Evolutionary conservation across 1,140 invertebrate species (phyloP), one percentile per base, ranked within the genome.

Genomic region (Conus betulinus): DNA sequence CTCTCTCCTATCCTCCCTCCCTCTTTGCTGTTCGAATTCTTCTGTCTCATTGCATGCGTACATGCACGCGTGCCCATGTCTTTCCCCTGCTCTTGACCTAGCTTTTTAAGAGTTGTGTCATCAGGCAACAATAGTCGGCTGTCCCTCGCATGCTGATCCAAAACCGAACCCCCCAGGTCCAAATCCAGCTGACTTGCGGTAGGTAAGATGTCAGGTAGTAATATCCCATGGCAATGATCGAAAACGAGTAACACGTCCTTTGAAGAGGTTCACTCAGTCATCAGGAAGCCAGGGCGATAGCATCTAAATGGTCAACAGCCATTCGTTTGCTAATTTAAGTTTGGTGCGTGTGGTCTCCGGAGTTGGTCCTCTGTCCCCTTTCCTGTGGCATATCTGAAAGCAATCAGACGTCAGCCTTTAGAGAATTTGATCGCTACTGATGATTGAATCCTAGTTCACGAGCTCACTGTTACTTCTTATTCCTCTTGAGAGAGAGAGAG

Each of bases 1-100:
- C 83, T 84, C 55, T 60, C 55, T 84, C 57, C 57, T 23, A 23
- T 27, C 23, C 83, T 84, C 60, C 27, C 60, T 84, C 83, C 57
- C 60, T 60, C 55, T 84, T 53, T 84, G 13, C n/a, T 17, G 39
- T 39, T 39, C 39, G 39, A 39, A 39, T 39, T 39, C 39, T 39
- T 39, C 39, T 39, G 39, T 39, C 39, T 39, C 39, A 39, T 39
- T 39, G 39, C 39, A 39, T 39, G 39, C 39, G 39, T 39, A 39
- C 39, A 39, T 39, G 39, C 39, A 39, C 39, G 39, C 39, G 39
- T 39, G 39, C 39, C 39, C 39, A 39, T 39, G 39, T 39, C 39
- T 39, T 39, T 39, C 3, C 39, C 39, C 39, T 3, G 39, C 39
- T 39, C 39, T 39, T 39, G 39, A 0, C 39, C 39, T 1, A 39